A percentile compares a stretch with the other conserved stretches of the same genome.
phyloP scores from a whole-genome alignment of 64 coral and sea anemone species.

The Montipora efflorescens region DNA sequence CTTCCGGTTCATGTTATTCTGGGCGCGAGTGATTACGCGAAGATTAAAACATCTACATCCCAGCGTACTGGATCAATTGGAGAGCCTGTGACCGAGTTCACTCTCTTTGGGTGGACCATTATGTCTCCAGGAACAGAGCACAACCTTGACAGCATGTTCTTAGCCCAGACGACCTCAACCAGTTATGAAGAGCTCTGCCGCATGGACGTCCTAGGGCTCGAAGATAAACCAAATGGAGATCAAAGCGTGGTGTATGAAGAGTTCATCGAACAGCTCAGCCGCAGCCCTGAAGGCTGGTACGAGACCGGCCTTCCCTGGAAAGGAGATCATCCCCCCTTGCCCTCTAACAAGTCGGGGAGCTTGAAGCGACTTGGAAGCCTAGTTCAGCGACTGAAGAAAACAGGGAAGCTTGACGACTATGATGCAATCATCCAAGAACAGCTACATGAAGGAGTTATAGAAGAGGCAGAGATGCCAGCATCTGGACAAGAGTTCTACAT shows the following conservation, averaged over 20 bases:
- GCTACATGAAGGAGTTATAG: slow-evolving; percentile 29
- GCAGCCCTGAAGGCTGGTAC: slow-evolving; percentile 45
- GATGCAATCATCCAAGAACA: slow-evolving; percentile 57
- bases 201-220: slow-evolving; percentile 58
- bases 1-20: slow-evolving; percentile 24
- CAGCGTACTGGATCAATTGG: background rate
- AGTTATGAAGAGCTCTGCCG: slow-evolving; percentile 52
- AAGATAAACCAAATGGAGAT: slow-evolving; percentile 40
- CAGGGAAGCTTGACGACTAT: background rate
- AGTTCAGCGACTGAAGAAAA: slow-evolving; percentile 25
- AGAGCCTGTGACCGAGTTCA: slow-evolving; percentile 46
- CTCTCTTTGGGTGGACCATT: slow-evolving; percentile 49
- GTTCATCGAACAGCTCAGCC: slow-evolving; percentile 28
- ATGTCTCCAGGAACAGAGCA: slow-evolving; percentile 30
- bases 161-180: background rate
- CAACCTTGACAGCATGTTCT: background rate
- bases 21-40: slow-evolving; percentile 7
- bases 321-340: slow-evolving; percentile 12
- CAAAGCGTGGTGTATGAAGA: slow-evolving; percentile 42
- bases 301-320: slow-evolving; percentile 65
- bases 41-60: background rate
- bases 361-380: slow-evolving; percentile 22
- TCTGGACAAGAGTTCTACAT: slow-evolving; percentile 29
- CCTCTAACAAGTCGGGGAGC: slow-evolving; percentile 48
- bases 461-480: background rate